Base-by-base conservation (phyloP, 2,113 vertebrate genomes). In the Lates calcarifer region DNA sequence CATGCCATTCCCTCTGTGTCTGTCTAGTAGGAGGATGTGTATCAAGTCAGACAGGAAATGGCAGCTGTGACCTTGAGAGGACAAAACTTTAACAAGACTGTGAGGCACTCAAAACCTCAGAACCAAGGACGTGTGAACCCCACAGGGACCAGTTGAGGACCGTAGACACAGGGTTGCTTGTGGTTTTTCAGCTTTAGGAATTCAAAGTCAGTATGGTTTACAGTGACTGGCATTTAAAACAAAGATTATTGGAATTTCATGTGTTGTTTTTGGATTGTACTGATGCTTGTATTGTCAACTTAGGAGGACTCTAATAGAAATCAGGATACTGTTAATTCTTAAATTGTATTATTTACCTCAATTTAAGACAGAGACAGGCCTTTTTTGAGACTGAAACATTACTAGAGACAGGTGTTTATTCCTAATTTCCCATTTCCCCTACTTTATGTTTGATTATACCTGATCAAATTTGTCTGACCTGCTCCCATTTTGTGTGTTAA, bases 41-140 rank as follows among this genome's bases (percentile, higher is more conserved):
- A 39, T 82, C 29, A 31, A 53, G 67, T 57, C 26, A 37, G 69
- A 80, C 74, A 86, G 90, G 87, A 92, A 90, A 64, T 61, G 0
- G 65, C 87, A 91, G 83, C 82, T 87, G 85, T 89, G 83, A 91
- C 87, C 88, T 92, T 90, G 79, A 79, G 5, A 85, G 74, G 73
- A 80, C 55, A 79, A 71, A 47, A 69, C 69, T 84, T 87, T 84
- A 75, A 90, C 86, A 81, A 83, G 75, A 67, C 68, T 24, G 57
- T 77, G 77, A 76, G n/a, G 2, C 74, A 14, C 63, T 66, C 26
- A 13, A 56, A 74, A 41, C 74, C 74, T 61, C 37, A 67, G 51
- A 77, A 29, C 1, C 69, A 45, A 86, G 72, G 69, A 37, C 77
- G 20, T 28, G 15, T 66, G 24, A 83, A 68, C 6, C 65, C 51